Evolutionary conservation across 2,113 vertebrate species (phyloP), one percentile per base, ranked within the genome.

Genomic region (Chionis minor): DNA sequence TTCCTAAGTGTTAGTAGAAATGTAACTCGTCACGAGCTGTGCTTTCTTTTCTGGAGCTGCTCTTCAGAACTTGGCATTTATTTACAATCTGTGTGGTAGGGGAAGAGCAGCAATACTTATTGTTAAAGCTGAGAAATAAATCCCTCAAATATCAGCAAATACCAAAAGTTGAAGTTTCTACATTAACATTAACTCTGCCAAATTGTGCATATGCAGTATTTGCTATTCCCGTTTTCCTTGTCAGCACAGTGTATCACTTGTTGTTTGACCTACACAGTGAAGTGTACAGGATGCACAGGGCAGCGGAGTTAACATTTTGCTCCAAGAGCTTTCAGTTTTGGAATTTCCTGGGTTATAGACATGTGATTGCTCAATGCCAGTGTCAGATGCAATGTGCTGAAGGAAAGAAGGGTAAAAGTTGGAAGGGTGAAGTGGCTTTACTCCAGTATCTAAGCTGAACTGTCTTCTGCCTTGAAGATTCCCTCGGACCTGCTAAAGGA

Each of bases 51-150:
- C 75, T 26, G 49, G 19, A 71, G 52, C 24, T 69, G 52, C 65
- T 82, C 33, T 92, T 86, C 44, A 72, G 81, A 96, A 65, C 35
- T 72, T 81, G 17, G 27, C 14, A 32, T 69, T 91, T 84, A 40
- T 87, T 86, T 94, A 79, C 52, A 32, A 62, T 28, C 80, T 73
- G 10, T 63, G 45, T 74, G 65, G 28, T 33, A 75, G 38, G 38
- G 56, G 26, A 61, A 71, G 87, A 80, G 33, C 65, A 92, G 54
- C 11, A 69, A 56, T 38, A 35, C 45, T 86, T 77, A 62, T 5
- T 90, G 54, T 20, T 94, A 55, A 86, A 90, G 56, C 49, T 65
- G 35, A 92, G 30, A 94, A 95, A 66, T 63, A 86, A 93, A 74
- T 22, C 5, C 26, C 30, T 90, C 47, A 73, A 74, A 54, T 59